Evolutionary conservation across 2,797 vertebrate species (phyloP), one percentile per base, ranked within the genome.

Genomic region (Thripadectes ignobilis): DNA sequence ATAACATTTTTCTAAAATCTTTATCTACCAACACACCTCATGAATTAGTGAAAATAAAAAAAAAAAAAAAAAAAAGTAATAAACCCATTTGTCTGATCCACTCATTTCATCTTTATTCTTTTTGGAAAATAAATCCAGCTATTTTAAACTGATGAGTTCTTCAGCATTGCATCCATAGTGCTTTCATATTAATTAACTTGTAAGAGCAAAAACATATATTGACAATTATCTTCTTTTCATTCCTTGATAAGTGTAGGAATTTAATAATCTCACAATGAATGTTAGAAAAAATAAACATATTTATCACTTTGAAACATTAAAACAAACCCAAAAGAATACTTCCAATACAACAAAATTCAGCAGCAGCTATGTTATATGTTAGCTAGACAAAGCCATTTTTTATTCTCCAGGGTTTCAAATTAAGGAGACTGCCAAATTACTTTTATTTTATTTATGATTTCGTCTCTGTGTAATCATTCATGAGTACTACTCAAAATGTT

Each of bases 81-180:
- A 57, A 63, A 39, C 2, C 12, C 1, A 6, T 54, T 49, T 51
- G 7, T 77, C 14, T 68, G 20, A 58, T 62, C 7, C 4, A 46
- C 9, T 57, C 0, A 4, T 77, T 89, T 71, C 8, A 10, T 55
- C 29, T 81, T 84, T 32, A 45, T 72, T 59, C 8, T 58, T 82
- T 68, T 59, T 22, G 8, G 4, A 2, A 72, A 52, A 61, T 76
- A 76, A 74, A 14, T 2, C 0, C 8, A 8, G 51, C 1, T 82
- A 38, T 68, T 84, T n/a, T 43, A 57, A 74, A 85, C 9, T 65
- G 55, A 3, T 43, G 9, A 58, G 39, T 38, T 78, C 14, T 48
- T 65, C 29, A 75, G 4, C 10, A 39, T 34, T 0, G 0, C 52
- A 36, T 72, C 21, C 75, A 46, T 55, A 43, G 36, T 58, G 3